Evolutionary conservation across 2,113 vertebrate species (phyloP).

Genomic region (Anas platyrhynchos): DNA sequence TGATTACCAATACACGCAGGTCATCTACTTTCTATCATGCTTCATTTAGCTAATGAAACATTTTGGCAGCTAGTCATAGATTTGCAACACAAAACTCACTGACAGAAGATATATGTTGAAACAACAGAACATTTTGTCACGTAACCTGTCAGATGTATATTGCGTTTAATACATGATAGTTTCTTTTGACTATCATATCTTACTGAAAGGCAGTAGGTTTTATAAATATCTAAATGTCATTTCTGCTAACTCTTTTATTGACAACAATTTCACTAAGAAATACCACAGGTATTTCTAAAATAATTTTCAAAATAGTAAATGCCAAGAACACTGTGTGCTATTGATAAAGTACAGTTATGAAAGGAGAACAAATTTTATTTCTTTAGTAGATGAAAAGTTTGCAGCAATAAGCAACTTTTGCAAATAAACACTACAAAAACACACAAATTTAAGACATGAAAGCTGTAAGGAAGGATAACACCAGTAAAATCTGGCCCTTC

Average conservation of each 20-base stretch:
- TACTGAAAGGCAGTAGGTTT: neutral
- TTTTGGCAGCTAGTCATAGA: slow-evolving; percentile 44
- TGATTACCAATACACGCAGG: neutral
- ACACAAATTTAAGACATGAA: neutral
- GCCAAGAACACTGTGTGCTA: neutral
- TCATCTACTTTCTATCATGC: neutral
- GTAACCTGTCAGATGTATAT: neutral
- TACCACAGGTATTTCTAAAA: slow-evolving; percentile 11
- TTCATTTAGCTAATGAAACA: slow-evolving; percentile 55
- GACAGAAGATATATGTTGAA: neutral
- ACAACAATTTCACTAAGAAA: slow-evolving; percentile 10
- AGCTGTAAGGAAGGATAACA: neutral
- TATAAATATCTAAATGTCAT: slow-evolving; percentile 19
- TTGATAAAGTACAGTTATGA: slow-evolving; percentile 7
- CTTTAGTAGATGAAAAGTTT: neutral
- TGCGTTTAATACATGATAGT: neutral
- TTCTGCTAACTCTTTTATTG: neutral
- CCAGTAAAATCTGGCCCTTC: neutral
- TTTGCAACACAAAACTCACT: neutral
- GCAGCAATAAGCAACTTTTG: neutral
- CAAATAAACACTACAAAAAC: neutral
- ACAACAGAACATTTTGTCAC: neutral
- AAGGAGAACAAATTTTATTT: slow-evolving; percentile 7
- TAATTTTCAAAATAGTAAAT: slow-evolving; percentile 13
- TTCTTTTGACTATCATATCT: neutral